These are phyloP conservation scores for Mesorhabditis spiculigera DNA, from an alignment of 2,888 invertebrate genomes.

Conservation along the genomic window DNA sequence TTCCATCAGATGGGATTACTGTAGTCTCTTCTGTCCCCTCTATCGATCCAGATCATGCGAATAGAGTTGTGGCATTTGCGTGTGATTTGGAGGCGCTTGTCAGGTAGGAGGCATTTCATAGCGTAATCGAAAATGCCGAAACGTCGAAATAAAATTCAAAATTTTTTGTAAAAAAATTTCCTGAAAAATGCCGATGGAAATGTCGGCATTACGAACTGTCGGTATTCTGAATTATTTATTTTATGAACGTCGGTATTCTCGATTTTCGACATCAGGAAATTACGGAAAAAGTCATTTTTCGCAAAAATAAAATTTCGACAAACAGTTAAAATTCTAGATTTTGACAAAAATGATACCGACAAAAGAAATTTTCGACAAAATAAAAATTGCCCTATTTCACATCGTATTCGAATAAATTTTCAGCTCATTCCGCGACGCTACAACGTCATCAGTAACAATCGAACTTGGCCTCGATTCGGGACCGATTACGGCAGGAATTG, in stretches of 20 bases:
- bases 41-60: conserved; percentile 35
- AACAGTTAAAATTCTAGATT: too few species aligned
- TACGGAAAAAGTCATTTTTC: neutral
- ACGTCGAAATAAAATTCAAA: neutral
- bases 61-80: conserved; percentile 32
- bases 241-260: too few species aligned
- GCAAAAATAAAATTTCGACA: neutral
- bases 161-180: too few species aligned
- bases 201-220: too few species aligned
- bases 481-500: conserved; percentile 36
- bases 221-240: too few species aligned
- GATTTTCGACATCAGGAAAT: too few species aligned
- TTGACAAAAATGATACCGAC: too few species aligned
- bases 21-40: conserved; percentile 8
- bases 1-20: conserved; percentile 13
- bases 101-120: conserved; percentile 13
- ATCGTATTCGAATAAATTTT: conserved; percentile 9
- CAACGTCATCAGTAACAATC: conserved; percentile 43
- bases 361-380: too few species aligned
- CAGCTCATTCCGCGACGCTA: conserved; percentile 53
- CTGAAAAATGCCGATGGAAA: too few species aligned
- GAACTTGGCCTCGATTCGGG: conserved; percentile 45
- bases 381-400: neutral
- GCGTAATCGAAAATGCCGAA: neutral
- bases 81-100: conserved; percentile 33